These are phyloP conservation scores for Neosilurus mollespiculum DNA, from an alignment of 2,797 vertebrate genomes.

Conservation along the genomic window DNA sequence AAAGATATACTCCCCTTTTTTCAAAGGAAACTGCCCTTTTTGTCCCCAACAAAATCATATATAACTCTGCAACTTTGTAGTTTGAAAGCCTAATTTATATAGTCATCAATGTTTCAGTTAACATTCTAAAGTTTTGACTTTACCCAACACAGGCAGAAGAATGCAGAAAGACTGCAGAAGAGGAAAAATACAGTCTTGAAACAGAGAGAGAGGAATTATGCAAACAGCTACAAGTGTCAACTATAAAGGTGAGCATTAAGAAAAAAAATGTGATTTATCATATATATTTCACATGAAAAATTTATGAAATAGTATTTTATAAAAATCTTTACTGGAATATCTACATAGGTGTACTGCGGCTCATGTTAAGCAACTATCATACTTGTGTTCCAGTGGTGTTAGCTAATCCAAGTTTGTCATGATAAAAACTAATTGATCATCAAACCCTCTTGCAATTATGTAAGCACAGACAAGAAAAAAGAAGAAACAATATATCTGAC, in stretches of 20 bases:
- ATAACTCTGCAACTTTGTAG: constrained; percentile 2
- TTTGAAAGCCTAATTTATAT: neutral
- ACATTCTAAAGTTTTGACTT: constrained; percentile 13
- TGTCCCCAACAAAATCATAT: too few species aligned
- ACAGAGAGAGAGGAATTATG: constrained; percentile 79
- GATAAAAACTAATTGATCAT: too few species aligned
- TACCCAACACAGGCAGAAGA: constrained; percentile 78
- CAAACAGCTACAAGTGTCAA: constrained; percentile 79
- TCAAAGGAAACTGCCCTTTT: too few species aligned
- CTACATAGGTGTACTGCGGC: too few species aligned
- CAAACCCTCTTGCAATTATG: too few species aligned
- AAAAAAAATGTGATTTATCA: neutral
- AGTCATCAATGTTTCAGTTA: neutral
- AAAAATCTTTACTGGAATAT: neutral
- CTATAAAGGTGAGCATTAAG: constrained; percentile 76
- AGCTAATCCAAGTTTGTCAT: too few species aligned
- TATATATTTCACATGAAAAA: neutral
- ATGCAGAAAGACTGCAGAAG: constrained; percentile 76
- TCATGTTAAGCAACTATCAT: too few species aligned
- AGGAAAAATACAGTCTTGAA: constrained; percentile 75
- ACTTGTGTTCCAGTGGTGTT: too few species aligned
- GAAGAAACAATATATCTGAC: too few species aligned
- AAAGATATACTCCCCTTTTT: neutral
- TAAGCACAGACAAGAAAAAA: too few species aligned
- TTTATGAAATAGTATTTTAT: neutral